Base-by-base conservation (phyloP, 2,113 vertebrate species). In the Empidonax traillii region DNA sequence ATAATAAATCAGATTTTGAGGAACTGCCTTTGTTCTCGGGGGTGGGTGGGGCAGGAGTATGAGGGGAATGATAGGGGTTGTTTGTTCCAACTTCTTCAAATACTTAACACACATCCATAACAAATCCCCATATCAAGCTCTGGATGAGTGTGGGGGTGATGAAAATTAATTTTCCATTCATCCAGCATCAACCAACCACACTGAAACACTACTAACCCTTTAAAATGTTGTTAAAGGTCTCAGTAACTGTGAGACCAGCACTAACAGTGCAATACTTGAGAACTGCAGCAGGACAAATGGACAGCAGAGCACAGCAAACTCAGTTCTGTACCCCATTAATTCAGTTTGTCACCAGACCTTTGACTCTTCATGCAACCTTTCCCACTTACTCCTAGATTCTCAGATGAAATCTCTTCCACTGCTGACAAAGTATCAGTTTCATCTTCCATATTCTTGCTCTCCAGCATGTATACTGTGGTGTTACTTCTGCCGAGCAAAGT, bases 41-140 rank as follows among this genome's bases (percentile, higher is more conserved):
- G 25, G 13, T 13, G 28, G 21, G 49, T 21, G 41, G 24, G 3
- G 6, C 8, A 13, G 5, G 8, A 6, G 4, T 16, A 8, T 62
- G 43, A 80, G 8, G 1, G 30, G 23, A 82, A 47, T 14, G 25
- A 85, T 0, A 0, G 3, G 4, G 3, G 9, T 12, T 52, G 12
- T 20, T 66, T 44, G 6, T 39, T 78, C 0, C 14, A 58, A 37
- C 25, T 76, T 86, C 27, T 83, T 68, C 25, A 67, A 63, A 58
- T 52, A 63, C 5, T 16, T 67, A 89, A 80, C 2, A 14, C 58
- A 80, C 12, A 28, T 55, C 55, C 22, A 46, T 15, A 68, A 65
- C 14, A 80, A 91, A 89, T 22, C 3, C 33, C 35, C 9, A 16
- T 30, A 79, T 43, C 18, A 62, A 79, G 52, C 9, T 79, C 25